Base-by-base conservation (phyloP, 2,888 invertebrate genomes). In the Oscheius sp. region DNA sequence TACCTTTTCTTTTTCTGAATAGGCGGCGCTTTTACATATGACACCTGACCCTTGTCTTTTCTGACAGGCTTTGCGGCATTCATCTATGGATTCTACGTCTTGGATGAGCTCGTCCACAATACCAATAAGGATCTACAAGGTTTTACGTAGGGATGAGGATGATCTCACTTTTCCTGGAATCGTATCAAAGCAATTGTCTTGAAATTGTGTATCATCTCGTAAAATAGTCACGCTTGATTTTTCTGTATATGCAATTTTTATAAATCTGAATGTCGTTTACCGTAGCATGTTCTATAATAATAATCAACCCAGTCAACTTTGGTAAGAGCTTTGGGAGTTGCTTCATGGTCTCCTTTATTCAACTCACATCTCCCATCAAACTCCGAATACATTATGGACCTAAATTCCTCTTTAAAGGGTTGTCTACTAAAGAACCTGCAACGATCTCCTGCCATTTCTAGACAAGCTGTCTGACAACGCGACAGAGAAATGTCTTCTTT, bases 71-170 rank as follows among this genome's bases (percentile, higher is more conserved):
- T 74, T 35, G 56, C 79, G 73, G 61, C 84, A 84, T 18, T 79
- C 78, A 13, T 74, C 69, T 6, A 79, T 58, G 21, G 77, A 69
- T 35, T 72, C 69, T 46, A 82, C 75, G 68, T 79, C 82, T 61
- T 82, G 78, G 27, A 84, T 73, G n/a, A 81, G 69, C 72, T 82
- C 82, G 66, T 84, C 84, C 1, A 83, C 83, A 25, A 84, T 80
- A 55, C 84, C 84, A 35, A 84, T 81, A 16, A 84, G 74, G 6
- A 80, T 77, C 77, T 79, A 43, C 9, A 43, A 61, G 5, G 5
- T 27, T 61, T 3, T 63, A n/a, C 49, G 3, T 49, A 7, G 16
- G 6, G 2, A 21, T 43, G n/a, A 23, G 16, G 12, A 66, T 23
- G 35, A 9, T 3, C 21, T 21, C 12, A 71, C 71, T 49, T 71